Evolutionary conservation across 2,888 invertebrate genomes (phyloP).

Genomic region (Papilio gigon): DNA sequence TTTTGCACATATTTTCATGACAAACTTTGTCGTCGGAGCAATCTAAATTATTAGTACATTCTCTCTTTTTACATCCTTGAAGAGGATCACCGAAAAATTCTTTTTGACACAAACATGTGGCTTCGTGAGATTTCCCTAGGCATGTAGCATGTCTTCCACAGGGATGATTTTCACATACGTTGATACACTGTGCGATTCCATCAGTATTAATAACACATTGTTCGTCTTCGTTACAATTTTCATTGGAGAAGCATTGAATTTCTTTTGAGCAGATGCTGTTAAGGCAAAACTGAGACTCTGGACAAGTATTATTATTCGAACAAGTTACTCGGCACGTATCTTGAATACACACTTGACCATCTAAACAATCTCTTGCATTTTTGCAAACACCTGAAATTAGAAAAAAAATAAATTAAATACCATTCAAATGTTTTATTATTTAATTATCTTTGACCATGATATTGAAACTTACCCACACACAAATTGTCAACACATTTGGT

Average conservation of each 20-base stretch:
- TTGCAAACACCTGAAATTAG: slow-evolving; percentile 86
- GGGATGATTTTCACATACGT: slow-evolving; percentile 87
- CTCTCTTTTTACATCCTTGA: slow-evolving; percentile 90
- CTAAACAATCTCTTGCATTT: slow-evolving; percentile 91
- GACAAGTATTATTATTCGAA: slow-evolving; percentile 89
- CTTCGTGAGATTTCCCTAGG: slow-evolving; percentile 86
- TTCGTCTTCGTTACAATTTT: slow-evolving; percentile 88
- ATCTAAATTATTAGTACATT: slow-evolving; percentile 87
- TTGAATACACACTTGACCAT: slow-evolving; percentile 92
- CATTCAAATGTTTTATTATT: neutral
- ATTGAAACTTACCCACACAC: slow-evolving; percentile 84
- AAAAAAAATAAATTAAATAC: slow-evolving; percentile 40
- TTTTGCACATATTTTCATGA: slow-evolving; percentile 91
- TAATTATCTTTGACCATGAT: neutral
- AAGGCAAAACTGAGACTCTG: slow-evolving; percentile 91
- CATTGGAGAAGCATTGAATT: slow-evolving; percentile 86
- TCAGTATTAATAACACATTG: slow-evolving; percentile 86
- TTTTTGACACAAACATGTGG: slow-evolving; percentile 88
- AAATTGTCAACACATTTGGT: slow-evolving; percentile 92
- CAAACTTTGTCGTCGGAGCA: slow-evolving; percentile 93
- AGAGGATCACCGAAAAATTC: slow-evolving; percentile 92
- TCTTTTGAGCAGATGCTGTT: slow-evolving; percentile 94
- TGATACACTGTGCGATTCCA: slow-evolving; percentile 89
- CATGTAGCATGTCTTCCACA: slow-evolving; percentile 94
- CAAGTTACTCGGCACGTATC: slow-evolving; percentile 93